Evolutionary conservation across 1,140 invertebrate genomes (phyloP), one percentile per base, ranked within the genome.

Genomic region (Drosophila mauritiana): DNA sequence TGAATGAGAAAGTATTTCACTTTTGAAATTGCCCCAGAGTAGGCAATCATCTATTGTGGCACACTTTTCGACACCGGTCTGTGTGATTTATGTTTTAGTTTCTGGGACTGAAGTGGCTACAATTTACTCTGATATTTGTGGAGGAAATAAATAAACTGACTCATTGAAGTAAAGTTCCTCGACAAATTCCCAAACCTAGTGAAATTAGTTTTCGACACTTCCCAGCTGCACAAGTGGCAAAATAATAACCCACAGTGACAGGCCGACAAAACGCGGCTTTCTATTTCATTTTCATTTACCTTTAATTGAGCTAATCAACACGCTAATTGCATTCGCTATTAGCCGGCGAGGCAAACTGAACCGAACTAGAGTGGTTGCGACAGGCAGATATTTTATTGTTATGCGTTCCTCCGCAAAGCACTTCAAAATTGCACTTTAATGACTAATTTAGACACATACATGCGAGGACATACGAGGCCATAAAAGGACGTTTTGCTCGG

Each of bases 371-470:
- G 63, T 48, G 75, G 64, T 59, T 34, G 57, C 52, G 68, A 45
- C 57, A 42, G 55, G 40, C 59, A 78, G 64, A 89, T 90, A 80
- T 78, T 89, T 90, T 85, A 89, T 89, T 89, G 85, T 89, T 84
- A 89, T 89, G 73, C 17, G 25, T 51, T 36, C 13, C 42, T 37
- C 37, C 31, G 34, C 39, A 31, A 42, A 55, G 77, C 64, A 43
- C 81, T 84, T 84, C 80, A 90, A 89, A 86, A 89, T 84, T 90
- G 80, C 85, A 84, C 77, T 89, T 89, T 84, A 89, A 89, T 84
- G 84, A 78, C 84, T 89, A 89, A 89, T 89, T 89, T 84, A 73
- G 84, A 37, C n/a, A 46, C 59, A 67, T 64, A 45, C 56, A 65
- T 69, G 34, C 46, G 51, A 40, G 46, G 61, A 75, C 72, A 31